These are phyloP conservation scores for Littorina saxatilis DNA, from an alignment of 1,140 invertebrate species.

Conservation along the genomic window DNA sequence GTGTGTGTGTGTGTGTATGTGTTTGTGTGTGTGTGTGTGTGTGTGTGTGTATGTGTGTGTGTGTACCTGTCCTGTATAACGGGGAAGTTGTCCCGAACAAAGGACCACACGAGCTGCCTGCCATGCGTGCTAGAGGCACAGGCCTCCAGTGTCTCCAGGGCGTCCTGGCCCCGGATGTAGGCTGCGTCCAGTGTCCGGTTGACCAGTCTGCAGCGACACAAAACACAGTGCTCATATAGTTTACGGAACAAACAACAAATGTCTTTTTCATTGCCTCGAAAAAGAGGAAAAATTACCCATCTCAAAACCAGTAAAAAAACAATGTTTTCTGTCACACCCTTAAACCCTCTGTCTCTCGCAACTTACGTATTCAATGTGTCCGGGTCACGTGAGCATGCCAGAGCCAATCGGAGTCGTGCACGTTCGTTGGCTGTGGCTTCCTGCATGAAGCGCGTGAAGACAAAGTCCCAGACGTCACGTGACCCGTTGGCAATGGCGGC, in stretches of 20 bases:
- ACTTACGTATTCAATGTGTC: slow-evolving; percentile 11
- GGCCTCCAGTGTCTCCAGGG: background rate
- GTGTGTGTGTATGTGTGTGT: slow-evolving; percentile 9
- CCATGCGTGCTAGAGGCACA: background rate
- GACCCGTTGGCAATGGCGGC: slow-evolving; percentile 84
- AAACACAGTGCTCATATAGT: no score
- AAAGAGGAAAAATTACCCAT: background rate
- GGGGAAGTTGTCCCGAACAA: slow-evolving; percentile 13
- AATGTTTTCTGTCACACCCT: background rate
- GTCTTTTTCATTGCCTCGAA: background rate
- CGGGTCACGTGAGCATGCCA: slow-evolving; percentile 41
- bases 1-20: slow-evolving; percentile 24
- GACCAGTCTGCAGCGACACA: background rate
- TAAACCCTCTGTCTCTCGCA: background rate
- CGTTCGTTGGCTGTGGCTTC: slow-evolving; percentile 47
- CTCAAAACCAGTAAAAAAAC: background rate
- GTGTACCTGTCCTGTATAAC: slow-evolving; percentile 10
- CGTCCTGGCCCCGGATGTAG: slow-evolving; percentile 4
- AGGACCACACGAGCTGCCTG: background rate
- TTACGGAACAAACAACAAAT: background rate
- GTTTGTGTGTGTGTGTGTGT: slow-evolving; percentile 31
- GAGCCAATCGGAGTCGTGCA: slow-evolving; percentile 37
- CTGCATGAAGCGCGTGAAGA: slow-evolving; percentile 77
- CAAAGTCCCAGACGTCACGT: slow-evolving; percentile 84
- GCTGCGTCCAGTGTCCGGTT: background rate